phyloP scores from a whole-genome alignment of 2,797 vertebrate species.

The Gila robusta region DNA sequence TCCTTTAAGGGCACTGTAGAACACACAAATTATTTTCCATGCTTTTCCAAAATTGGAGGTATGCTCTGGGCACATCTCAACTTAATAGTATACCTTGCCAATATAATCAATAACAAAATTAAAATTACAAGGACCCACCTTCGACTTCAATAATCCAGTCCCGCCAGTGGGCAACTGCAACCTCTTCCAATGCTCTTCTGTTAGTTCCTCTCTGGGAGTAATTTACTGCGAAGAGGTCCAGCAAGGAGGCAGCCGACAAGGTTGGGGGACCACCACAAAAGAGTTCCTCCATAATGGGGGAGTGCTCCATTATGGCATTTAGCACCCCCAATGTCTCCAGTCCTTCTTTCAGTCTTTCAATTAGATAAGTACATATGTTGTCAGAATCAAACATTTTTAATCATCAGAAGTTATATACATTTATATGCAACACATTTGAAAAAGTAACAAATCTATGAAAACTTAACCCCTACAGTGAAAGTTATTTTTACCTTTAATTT shows the following conservation, averaged over 20 bases:
- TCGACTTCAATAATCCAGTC: background rate
- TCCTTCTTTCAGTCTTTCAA: slow-evolving; percentile 6
- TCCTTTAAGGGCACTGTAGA: no score
- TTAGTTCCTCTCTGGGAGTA: background rate
- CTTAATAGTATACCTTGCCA: no score
- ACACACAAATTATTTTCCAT: no score
- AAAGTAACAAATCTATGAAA: background rate
- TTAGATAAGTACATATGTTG: background rate
- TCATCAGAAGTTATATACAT: background rate
- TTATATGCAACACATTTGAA: background rate
- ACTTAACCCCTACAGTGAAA: background rate
- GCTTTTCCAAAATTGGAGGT: no score
- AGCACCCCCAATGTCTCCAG: background rate
- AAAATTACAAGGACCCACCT: no score
- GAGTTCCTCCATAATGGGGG: no score
- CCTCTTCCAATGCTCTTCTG: background rate
- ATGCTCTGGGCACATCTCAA: no score
- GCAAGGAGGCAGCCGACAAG: background rate
- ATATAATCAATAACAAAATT: no score
- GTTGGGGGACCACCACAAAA: no score
- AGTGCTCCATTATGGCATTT: background rate
- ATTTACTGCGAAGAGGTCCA: background rate
- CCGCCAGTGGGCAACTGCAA: background rate
- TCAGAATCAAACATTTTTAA: slow-evolving; percentile 2
- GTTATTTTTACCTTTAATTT: background rate